Percentiles rank a stretch among this genome's conserved stretches.
These are phyloP conservation scores for Pygoscelis antarcticus DNA, from an alignment of 2,113 vertebrate species.

Conservation along the genomic window DNA sequence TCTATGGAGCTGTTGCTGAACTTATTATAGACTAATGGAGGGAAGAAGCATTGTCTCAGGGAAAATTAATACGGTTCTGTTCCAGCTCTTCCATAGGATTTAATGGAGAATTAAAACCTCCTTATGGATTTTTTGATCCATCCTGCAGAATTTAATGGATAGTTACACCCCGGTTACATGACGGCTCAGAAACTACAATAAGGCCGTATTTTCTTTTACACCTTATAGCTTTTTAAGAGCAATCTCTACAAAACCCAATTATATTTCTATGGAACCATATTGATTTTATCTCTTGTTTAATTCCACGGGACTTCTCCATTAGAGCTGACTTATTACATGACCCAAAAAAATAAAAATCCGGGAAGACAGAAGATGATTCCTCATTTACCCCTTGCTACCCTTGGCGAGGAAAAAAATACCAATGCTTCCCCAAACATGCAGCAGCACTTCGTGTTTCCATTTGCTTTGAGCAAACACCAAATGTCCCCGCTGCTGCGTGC, in stretches of 20 bases:
- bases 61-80: neutral
- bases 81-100: conserved; percentile 35
- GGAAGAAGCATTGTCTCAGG: neutral
- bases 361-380: conserved; percentile 7
- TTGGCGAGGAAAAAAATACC: neutral
- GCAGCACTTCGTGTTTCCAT: neutral
- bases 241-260: conserved; percentile 39
- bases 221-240: conserved; percentile 38
- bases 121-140: conserved; percentile 39
- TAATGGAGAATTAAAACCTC: conserved; percentile 49
- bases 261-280: conserved; percentile 25
- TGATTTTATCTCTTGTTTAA: conserved; percentile 55
- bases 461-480: neutral
- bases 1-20: neutral
- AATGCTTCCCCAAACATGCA: neutral
- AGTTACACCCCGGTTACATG: neutral
- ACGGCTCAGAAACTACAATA: conserved; percentile 20
- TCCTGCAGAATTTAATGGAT: conserved; percentile 41
- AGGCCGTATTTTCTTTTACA: conserved; percentile 25
- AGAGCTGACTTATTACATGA: conserved; percentile 14
- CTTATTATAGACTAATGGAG: neutral
- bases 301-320: conserved; percentile 49
- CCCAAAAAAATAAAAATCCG: neutral
- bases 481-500: neutral
- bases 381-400: conserved; percentile 2